Evolutionary conservation across 2,113 vertebrate genomes (phyloP).

Genomic region (Myocastor coypus): DNA sequence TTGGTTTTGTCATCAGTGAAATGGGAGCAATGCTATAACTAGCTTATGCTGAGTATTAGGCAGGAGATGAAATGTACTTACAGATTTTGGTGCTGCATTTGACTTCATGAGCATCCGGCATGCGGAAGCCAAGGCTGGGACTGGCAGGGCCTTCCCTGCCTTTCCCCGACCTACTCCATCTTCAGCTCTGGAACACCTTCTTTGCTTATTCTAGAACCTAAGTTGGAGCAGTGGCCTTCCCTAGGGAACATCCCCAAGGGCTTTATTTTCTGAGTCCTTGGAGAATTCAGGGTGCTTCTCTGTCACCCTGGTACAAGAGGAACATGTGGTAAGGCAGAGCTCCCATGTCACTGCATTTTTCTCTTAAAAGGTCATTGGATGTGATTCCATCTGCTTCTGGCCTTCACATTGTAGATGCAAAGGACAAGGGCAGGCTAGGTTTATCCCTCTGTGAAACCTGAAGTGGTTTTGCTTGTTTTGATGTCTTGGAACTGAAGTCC

Average conservation of each 20-base stretch:
- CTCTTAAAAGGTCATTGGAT: background rate
- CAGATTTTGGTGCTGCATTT: background rate
- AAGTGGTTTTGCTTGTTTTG: background rate
- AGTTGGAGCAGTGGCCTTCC: accelerated
- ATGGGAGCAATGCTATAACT: background rate
- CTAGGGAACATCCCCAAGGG: accelerated
- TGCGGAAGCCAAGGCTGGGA: no score
- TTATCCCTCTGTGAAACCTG: background rate
- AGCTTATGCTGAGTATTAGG: background rate
- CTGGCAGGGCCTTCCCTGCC: accelerated
- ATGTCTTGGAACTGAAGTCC: background rate
- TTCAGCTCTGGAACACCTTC: background rate
- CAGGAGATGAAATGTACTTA: no score
- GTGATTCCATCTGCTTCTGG: background rate
- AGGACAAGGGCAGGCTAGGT: background rate
- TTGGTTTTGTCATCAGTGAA: background rate
- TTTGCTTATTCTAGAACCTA: accelerated
- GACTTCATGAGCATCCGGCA: accelerated
- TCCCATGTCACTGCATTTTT: accelerated
- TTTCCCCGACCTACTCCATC: background rate
- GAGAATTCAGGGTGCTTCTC: accelerated
- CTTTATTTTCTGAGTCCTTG: background rate
- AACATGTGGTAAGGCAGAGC: background rate
- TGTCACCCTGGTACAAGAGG: accelerated
- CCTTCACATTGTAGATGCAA: background rate